Evolutionary conservation across 2,888 invertebrate species (phyloP), one percentile per base, ranked within the genome.

Genomic region (Allophyes oxyacanthae): DNA sequence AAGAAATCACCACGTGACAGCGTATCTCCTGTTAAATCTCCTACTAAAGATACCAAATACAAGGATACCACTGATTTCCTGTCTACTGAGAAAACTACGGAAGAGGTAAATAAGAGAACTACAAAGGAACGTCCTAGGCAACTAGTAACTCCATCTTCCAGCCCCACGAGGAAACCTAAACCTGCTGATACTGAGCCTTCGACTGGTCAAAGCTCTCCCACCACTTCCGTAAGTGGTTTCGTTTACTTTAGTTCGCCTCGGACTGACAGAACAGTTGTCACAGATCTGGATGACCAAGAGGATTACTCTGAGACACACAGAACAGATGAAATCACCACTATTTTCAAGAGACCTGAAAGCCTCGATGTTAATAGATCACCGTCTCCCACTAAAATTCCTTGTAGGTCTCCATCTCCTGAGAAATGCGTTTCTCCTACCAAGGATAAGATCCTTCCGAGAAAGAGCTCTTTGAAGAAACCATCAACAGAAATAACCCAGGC

Each of bases 201-300:
- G 1, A 92, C 91, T 28, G 92, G 89, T 30, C 91, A 94, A 78
- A 92, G 91, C 58, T 95, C 95, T 43, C 95, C 95, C 0, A 95
- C 95, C 37, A 94, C 94, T 51, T 93, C 92, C 20, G 94, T 94
- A 0, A 95, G 95, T 79, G 95, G 95, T 41, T 94, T 95, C 73
- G 81, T 92, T 28, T 93, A 94, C 63, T 92, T 87, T 59, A 82
- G 90, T 44, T 89, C 91, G 46, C 88, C 91, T 15, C 75, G 64
- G 30, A 68, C 73, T 36, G 84, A 90, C 7, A 83, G 77, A 34
- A 79, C 83, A 26, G 71, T 89, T 50, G 81, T 91, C 4, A 91
- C 90, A 25, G 91, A 94, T 67, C 79, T 92, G 25, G 90, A 93
- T 70, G 89, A 89, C 25, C 79, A 84, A 13, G 81, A 84, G 51